Percentiles rank a stretch among this genome's conserved stretches.
phyloP scores from a whole-genome alignment of 2,888 invertebrate species.

The Elegia similella region DNA sequence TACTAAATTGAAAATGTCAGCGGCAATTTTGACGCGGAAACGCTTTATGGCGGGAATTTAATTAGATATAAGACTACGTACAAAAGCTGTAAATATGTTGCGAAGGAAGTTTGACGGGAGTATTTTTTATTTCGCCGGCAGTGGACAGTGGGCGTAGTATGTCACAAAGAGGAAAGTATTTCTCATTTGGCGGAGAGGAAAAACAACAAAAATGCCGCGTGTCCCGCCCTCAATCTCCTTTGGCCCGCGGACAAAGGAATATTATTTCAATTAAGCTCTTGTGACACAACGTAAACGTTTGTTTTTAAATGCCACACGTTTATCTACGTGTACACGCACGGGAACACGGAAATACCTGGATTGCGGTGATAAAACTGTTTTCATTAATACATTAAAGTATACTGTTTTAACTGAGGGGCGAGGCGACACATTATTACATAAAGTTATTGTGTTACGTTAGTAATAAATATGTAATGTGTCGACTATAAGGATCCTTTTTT shows the following conservation, averaged over 20 bases:
- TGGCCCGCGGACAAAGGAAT: slow-evolving; percentile 64
- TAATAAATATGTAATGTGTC: no score
- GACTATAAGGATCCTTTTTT: no score
- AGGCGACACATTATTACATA: no score
- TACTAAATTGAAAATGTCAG: background rate
- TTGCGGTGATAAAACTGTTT: slow-evolving; percentile 1
- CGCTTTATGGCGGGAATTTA: slow-evolving; percentile 6
- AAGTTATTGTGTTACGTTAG: no score
- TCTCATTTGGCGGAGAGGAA: slow-evolving; percentile 64
- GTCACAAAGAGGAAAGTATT: slow-evolving; percentile 73
- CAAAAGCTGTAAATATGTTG: slow-evolving; percentile 15
- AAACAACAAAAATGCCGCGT: slow-evolving; percentile 62
- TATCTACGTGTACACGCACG: slow-evolving; percentile 40
- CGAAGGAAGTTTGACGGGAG: slow-evolving; percentile 7
- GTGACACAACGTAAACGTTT: slow-evolving; percentile 43
- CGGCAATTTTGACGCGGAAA: background rate
- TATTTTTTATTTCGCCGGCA: slow-evolving; percentile 41
- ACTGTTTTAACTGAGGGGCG: background rate
- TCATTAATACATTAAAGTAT: background rate
- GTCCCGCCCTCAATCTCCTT: slow-evolving; percentile 64
- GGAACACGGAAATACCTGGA: slow-evolving; percentile 1
- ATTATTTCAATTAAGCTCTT: slow-evolving; percentile 70
- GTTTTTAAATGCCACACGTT: slow-evolving; percentile 41
- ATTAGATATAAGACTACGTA: slow-evolving; percentile 4
- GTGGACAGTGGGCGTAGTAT: slow-evolving; percentile 59